A percentile compares a stretch with the other conserved stretches of the same genome.
These are phyloP conservation scores for Furcula furcula DNA, from an alignment of 2,888 invertebrate genomes.

Conservation along the genomic window DNA sequence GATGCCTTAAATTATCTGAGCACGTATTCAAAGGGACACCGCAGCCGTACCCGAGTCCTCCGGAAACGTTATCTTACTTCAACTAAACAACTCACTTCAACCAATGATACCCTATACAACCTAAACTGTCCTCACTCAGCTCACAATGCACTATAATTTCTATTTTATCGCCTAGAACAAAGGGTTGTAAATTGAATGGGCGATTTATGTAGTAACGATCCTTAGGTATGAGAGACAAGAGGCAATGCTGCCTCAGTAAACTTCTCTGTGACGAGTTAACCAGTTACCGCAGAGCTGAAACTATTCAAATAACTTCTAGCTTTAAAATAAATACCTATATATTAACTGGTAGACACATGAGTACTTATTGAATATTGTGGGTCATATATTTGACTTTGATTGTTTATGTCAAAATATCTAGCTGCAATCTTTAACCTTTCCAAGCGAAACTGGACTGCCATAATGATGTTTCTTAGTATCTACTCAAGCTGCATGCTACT, in stretches of 20 bases:
- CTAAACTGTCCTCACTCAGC: slow-evolving; percentile 24
- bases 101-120: slow-evolving; percentile 30
- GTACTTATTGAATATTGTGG: no score
- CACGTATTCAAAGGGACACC: slow-evolving; percentile 44
- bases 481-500: slow-evolving; percentile 23
- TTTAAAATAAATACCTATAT: slow-evolving; percentile 2
- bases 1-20: no score
- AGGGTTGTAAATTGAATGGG: slow-evolving; percentile 28
- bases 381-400: no score
- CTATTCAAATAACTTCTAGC: slow-evolving; percentile 57
- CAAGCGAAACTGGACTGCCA: no score
- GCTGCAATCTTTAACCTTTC: no score
- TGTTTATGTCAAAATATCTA: no score
- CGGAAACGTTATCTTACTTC: slow-evolving; percentile 68
- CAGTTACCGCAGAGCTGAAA: slow-evolving; percentile 67
- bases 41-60: slow-evolving; percentile 50
- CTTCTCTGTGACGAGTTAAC: slow-evolving; percentile 57
- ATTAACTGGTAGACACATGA: slow-evolving; percentile 3
- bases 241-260: slow-evolving; percentile 58
- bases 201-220: slow-evolving; percentile 13
- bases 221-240: slow-evolving; percentile 23
- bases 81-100: slow-evolving; percentile 72
- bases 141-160: slow-evolving; percentile 17
- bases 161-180: slow-evolving; percentile 17
- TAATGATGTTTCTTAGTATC: no score